phyloP scores from a whole-genome alignment of 2,888 invertebrate genomes.

The Oligia fasciuncula region DNA sequence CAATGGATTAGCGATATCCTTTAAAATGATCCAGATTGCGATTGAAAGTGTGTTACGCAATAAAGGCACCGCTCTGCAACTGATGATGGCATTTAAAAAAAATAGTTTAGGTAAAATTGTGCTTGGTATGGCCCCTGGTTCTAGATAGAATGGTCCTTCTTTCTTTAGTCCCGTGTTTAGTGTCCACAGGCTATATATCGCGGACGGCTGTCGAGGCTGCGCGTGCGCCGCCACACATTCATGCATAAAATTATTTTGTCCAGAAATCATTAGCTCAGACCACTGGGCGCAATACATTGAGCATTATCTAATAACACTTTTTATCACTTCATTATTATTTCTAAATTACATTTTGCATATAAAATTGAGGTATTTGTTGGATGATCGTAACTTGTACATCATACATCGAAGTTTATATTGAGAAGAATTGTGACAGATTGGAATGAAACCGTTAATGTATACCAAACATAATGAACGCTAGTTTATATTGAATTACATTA shows the following conservation, averaged over 20 bases:
- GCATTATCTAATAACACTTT: slow-evolving; percentile 21
- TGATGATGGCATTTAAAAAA: neutral
- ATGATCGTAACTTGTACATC: neutral
- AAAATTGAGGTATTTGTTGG: neutral
- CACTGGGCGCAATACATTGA: slow-evolving; percentile 44
- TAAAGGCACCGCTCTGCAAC: neutral
- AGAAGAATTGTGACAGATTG: neutral
- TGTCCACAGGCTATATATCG: slow-evolving; percentile 60
- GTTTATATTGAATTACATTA: slow-evolving; percentile 54
- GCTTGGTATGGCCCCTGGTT: neutral
- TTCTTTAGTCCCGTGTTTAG: neutral
- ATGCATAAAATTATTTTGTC: slow-evolving; percentile 79
- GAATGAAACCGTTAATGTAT: slow-evolving; percentile 39
- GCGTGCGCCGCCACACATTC: slow-evolving; percentile 69
- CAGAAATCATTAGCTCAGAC: slow-evolving; percentile 69
- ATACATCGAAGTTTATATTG: neutral
- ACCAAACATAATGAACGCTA: slow-evolving; percentile 36
- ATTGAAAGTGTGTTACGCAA: neutral
- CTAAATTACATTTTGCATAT: neutral
- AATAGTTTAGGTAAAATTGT: neutral
- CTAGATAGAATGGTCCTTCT: slow-evolving; percentile 18
- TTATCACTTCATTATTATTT: slow-evolving; percentile 10
- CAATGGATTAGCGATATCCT: neutral
- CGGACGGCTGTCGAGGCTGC: slow-evolving; percentile 52
- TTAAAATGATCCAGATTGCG: neutral